Evolutionary conservation across 2,113 vertebrate genomes (phyloP), one percentile per base, ranked within the genome.

Genomic region (Thunnus thynnus): DNA sequence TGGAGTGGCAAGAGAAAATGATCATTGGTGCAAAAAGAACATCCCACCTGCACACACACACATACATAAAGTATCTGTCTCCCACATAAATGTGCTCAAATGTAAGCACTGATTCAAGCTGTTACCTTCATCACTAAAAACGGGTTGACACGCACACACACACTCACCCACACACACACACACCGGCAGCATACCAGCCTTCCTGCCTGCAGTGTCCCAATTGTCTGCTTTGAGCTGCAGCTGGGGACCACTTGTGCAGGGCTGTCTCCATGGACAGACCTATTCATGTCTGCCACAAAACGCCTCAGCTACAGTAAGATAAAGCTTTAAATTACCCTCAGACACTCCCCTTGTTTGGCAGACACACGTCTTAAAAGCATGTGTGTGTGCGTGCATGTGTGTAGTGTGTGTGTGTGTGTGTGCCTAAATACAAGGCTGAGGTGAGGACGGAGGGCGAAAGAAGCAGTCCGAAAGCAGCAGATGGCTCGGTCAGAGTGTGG

Each of bases 271-370:
- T 12, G 27, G 83, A 78, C 72, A 73, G 52, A 78, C 44, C 67
- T 63, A 77, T 90, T 90, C 76, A 78, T 74, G 71, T 81, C 69
- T 58, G 48, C 61, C 69, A 86, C 22, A 86, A 75, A 83, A 73
- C 16, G 22, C 82, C 65, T 79, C 63, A 52, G 85, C 66, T 76
- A 80, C 78, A 80, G 76, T 86, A 67, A 78, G 76, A 79, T 70
- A 84, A 86, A 89, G 86, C 86, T 84, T 89, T 82, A 88, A 87
- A 92, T 87, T 85, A 80, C 56, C 69, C 36, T 77, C 50, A 54
- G 69, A 86, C 27, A 76, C 75, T 80, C 51, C 70, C 72, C 63
- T 66, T 86, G 66, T 87, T 88, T 84, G 47, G 69, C 65, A 86
- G 76, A 84, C 61, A 74, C 76, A 83, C 72, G 64, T 82, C 64